Evolutionary conservation across 2,888 invertebrate species (phyloP).

Genomic region (Apeira syringaria): DNA sequence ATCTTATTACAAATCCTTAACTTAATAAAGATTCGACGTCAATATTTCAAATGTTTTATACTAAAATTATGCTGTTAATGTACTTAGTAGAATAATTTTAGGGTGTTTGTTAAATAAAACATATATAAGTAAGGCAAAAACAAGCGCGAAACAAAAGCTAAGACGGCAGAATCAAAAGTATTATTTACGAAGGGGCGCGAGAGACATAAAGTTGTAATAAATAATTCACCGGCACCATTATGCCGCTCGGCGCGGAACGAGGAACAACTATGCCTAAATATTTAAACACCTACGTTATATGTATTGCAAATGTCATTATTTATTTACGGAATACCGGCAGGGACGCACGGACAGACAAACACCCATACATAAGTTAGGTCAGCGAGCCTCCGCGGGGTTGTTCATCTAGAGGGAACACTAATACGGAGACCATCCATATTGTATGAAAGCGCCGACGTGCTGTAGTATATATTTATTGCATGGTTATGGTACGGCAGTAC

Average conservation of each 20-base stretch:
- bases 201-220: conserved; percentile 76
- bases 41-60: too few relatives aligned
- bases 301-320: conserved; percentile 82
- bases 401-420: conserved; percentile 66
- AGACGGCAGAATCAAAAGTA: conserved; percentile 60
- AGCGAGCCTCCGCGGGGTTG: conserved; percentile 50
- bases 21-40: too few relatives aligned
- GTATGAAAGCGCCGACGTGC: conserved; percentile 48
- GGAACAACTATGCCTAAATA: conserved; percentile 56
- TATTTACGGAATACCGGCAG: conserved; percentile 66
- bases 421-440: conserved; percentile 58
- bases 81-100: too few relatives aligned
- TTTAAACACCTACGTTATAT: conserved; percentile 76
- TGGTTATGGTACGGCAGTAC: conserved; percentile 41
- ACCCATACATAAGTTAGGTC: conserved; percentile 41
- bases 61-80: too few relatives aligned
- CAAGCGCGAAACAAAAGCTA: not conserved
- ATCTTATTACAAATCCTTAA: too few relatives aligned
- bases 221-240: conserved; percentile 76
- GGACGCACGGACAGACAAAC: conserved; percentile 38
- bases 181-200: conserved; percentile 59
- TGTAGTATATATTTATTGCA: conserved; percentile 56
- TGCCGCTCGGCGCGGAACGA: conserved; percentile 40
- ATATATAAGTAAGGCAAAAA: conserved; percentile 5
- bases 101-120: too few relatives aligned